A percentile compares a stretch with the other conserved stretches of the same genome.
These are phyloP conservation scores for Eilema caniola DNA, from an alignment of 2,888 invertebrate genomes.

Conservation along the genomic window DNA sequence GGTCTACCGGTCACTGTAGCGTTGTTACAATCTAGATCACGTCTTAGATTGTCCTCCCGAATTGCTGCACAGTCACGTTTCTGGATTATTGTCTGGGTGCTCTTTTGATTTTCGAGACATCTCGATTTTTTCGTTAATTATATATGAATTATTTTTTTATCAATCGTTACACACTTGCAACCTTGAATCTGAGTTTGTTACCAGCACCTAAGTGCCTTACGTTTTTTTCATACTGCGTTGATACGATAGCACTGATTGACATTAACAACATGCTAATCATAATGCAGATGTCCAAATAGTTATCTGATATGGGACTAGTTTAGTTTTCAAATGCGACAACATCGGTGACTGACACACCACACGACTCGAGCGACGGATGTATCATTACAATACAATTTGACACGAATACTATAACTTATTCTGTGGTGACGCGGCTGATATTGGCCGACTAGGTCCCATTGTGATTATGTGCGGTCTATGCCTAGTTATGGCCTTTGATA, in stretches of 20 bases:
- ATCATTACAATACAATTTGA: constrained; percentile 68
- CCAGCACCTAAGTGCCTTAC: constrained; percentile 61
- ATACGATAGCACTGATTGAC: constrained; percentile 75
- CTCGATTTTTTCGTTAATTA: constrained; percentile 80
- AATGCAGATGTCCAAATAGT: constrained; percentile 75
- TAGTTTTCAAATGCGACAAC: constrained; percentile 72
- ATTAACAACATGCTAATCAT: constrained; percentile 72
- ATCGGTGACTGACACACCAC: constrained; percentile 72
- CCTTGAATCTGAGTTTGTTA: constrained; percentile 65
- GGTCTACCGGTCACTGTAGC: constrained; percentile 76
- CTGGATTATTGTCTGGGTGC: constrained; percentile 74
- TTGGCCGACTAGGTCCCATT: constrained; percentile 70
- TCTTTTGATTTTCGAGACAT: constrained; percentile 75
- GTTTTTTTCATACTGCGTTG: constrained; percentile 59
- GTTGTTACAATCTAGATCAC: constrained; percentile 82
- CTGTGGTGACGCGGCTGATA: constrained; percentile 57
- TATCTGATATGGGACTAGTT: constrained; percentile 76
- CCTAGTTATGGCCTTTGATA: constrained; percentile 70
- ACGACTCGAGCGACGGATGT: constrained; percentile 56
- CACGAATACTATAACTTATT: constrained; percentile 1
- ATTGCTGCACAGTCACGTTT: constrained; percentile 80
- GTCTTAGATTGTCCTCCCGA: constrained; percentile 80
- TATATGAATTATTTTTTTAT: constrained; percentile 69
- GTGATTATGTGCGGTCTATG: constrained; percentile 63
- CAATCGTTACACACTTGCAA: constrained; percentile 55